Base-by-base conservation (phyloP, 2,888 invertebrate species). In the Torymus tubicola region DNA sequence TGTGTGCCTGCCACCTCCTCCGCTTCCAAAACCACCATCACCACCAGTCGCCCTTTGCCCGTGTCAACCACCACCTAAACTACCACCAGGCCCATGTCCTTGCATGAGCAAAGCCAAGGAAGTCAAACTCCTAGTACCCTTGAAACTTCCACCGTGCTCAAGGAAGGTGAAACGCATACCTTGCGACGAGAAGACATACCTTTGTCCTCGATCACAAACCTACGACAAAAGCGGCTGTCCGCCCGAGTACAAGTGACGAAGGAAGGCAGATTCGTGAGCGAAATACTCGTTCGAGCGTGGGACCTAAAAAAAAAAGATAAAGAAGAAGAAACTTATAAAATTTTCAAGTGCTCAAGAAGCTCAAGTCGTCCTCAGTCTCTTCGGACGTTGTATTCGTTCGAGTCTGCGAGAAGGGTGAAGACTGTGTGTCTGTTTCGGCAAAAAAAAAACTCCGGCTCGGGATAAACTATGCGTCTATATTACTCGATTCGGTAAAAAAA, bases 1-100 rank as follows among this genome's bases (percentile, higher is more conserved):
- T 0, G 24, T 11, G 0, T 75, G 76, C 21, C 63, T 63, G 2
- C 57, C 80, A 1, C 3, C 50, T 1, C 61, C 65, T 5, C 12
- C 13, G 12, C 13, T 75, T 3, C 81, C 81, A 4, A 86, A 87
- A 77, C 86, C 89, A 31, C 89, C 89, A 0, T 84, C 83, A 3
- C 31, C 63, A 0, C 88, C 88, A 0, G 83, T 87, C 0, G 60
- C 83, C 16, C 85, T 89, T 2, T 87, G 88, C 64, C 85, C 86
- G 0, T 90, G 89, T 78, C 81, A 85, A 42, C 87, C 89, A 11
- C 89, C 89, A 0, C 84, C 85, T 1, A 89, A 88, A 83, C 10
- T 89, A 5, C 86, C 86, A 31, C 87, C 89, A 11, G 89, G 87
- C 5, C 82, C 86, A 0, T 89, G 89, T 82, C 89, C 89, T 2